Percentiles rank a stretch among this genome's conserved stretches.
Conservation (phyloP, 1,140 invertebrate genomes). For the Ips typographus region DNA sequence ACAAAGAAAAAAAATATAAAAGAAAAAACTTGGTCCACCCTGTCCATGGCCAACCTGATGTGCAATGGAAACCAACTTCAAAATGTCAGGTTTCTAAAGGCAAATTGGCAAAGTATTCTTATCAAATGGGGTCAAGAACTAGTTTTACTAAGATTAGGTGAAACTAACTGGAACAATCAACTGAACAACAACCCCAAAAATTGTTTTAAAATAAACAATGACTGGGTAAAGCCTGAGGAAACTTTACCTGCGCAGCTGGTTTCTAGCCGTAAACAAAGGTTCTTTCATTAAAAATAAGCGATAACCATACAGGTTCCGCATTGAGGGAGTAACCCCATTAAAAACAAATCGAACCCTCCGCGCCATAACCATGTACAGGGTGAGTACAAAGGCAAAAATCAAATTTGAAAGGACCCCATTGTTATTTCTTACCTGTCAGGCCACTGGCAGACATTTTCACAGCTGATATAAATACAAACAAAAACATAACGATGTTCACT, state of each 20-base stretch:
- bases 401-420: background rate
- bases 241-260: background rate
- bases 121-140: background rate
- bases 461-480: conserved; percentile 44
- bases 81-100: too few species aligned
- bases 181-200: background rate
- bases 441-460: conserved; percentile 44
- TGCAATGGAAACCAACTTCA: too few species aligned
- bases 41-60: too few species aligned
- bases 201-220: background rate
- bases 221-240: background rate
- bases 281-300: conserved; percentile 11
- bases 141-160: background rate
- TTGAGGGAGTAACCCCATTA: conserved; percentile 32
- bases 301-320: conserved; percentile 23
- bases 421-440: conserved; percentile 31
- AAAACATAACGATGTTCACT: conserved; percentile 8
- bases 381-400: background rate
- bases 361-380: background rate
- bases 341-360: background rate
- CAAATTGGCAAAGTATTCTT: background rate
- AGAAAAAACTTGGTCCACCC: too few species aligned
- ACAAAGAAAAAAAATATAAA: too few species aligned
- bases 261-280: conserved; percentile 1
- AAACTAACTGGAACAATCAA: background rate